phyloP scores from a whole-genome alignment of 2,113 vertebrate genomes.

The Tachysurus vachellii region DNA sequence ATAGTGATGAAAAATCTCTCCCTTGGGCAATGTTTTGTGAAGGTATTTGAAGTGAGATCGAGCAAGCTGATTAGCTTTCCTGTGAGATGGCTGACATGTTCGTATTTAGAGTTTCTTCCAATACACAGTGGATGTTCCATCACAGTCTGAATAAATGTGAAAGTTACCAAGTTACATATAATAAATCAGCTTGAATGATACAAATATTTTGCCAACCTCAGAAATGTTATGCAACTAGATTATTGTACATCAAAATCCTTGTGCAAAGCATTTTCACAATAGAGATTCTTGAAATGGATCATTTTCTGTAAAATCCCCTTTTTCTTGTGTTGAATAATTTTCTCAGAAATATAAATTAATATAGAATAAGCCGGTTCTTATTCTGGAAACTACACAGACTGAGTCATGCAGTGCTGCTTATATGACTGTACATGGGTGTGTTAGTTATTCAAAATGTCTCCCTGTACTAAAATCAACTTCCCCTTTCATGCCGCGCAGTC shows the following conservation, averaged over 20 bases:
- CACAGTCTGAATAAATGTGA: not conserved
- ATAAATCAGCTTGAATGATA: not conserved
- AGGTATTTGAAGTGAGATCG: not conserved
- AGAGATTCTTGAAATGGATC: not conserved
- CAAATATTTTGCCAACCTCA: not conserved
- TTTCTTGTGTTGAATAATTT: not conserved
- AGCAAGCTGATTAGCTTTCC: constrained; percentile 25
- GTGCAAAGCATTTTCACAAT: not conserved
- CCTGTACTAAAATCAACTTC: not conserved
- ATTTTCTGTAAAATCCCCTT: not conserved
- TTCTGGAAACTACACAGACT: not conserved
- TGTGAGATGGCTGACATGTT: constrained; percentile 23
- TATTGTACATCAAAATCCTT: not conserved
- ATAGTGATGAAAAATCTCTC: constrained; percentile 6
- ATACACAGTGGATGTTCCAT: not conserved
- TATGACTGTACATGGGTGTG: not conserved
- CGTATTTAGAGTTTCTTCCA: not conserved
- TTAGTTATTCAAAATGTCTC: not conserved
- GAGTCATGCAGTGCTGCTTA: not conserved
- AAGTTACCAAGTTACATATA: not conserved
- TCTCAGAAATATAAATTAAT: not conserved
- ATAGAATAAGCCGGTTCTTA: not conserved
- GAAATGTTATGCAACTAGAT: not conserved
- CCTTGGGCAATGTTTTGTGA: constrained; percentile 18
- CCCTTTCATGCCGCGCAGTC: not conserved